Percentiles rank a stretch among this genome's conserved stretches.
phyloP scores from a whole-genome alignment of 2,797 vertebrate species.

The Hapalemur alaotrensis region DNA sequence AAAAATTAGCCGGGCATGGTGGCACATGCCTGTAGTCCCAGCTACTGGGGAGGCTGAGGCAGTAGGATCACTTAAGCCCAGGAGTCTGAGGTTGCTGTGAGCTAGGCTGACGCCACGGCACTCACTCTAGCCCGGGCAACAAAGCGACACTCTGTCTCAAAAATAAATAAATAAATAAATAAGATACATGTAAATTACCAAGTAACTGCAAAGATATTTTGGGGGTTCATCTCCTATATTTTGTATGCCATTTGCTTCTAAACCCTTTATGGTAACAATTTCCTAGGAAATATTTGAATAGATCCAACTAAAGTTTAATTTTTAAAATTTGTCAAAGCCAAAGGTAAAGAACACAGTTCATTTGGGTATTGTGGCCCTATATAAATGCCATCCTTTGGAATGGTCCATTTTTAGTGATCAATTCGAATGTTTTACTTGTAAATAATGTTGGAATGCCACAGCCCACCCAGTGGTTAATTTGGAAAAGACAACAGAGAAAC shows the following conservation, averaged over 20 bases:
- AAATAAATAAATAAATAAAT: neutral
- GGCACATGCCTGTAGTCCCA: no score
- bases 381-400: neutral
- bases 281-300: neutral
- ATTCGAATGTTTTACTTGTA: neutral
- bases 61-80: no score
- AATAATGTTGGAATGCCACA: neutral
- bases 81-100: no score
- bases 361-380: neutral
- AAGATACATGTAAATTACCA: neutral
- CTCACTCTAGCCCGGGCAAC: no score
- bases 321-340: neutral
- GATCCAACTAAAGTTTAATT: neutral
- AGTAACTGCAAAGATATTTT: neutral
- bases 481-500: neutral
- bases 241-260: neutral
- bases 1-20: no score
- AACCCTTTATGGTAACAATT: neutral
- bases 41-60: no score
- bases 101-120: no score
- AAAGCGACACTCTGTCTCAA: no score
- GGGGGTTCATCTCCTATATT: neutral
- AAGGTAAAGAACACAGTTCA: neutral
- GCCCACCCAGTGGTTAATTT: neutral
- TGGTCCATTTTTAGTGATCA: neutral